Evolutionary conservation across 2,797 vertebrate species (phyloP).

Genomic region (Pseudocheirus occidentalis): DNA sequence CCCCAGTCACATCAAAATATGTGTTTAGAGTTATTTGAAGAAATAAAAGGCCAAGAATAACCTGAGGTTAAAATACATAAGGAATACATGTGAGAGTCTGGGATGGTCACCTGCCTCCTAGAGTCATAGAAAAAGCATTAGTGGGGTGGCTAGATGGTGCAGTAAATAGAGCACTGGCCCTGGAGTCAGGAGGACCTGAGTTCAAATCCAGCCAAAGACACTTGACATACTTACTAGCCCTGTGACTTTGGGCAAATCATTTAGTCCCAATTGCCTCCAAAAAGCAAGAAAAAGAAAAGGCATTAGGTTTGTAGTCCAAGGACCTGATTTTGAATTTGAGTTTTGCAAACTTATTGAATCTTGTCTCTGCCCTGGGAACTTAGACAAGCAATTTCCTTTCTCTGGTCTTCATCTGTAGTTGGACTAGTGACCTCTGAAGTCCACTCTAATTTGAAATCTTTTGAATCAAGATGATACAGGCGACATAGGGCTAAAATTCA

Average conservation of each 20-base stretch:
- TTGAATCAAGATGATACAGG: background rate
- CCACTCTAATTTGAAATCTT: background rate
- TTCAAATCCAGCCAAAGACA: no score
- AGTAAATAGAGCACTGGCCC: no score
- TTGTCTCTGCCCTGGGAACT: background rate
- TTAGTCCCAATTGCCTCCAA: no score
- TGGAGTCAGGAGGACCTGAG: no score
- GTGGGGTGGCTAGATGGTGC: no score
- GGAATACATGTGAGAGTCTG: background rate
- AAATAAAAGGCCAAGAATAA: background rate
- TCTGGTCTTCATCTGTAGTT: background rate
- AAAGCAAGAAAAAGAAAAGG: no score
- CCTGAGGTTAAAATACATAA: background rate
- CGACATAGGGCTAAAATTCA: background rate
- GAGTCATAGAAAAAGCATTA: background rate
- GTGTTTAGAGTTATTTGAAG: background rate
- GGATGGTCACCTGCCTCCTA: background rate
- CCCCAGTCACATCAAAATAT: background rate
- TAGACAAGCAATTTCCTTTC: background rate
- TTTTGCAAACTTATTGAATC: background rate
- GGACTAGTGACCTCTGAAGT: background rate
- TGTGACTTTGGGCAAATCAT: no score
- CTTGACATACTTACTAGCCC: no score
- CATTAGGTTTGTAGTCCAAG: background rate
- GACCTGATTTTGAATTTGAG: background rate